Conservation (phyloP, 2,113 vertebrate genomes). For the Marcusenius ussheri region DNA sequence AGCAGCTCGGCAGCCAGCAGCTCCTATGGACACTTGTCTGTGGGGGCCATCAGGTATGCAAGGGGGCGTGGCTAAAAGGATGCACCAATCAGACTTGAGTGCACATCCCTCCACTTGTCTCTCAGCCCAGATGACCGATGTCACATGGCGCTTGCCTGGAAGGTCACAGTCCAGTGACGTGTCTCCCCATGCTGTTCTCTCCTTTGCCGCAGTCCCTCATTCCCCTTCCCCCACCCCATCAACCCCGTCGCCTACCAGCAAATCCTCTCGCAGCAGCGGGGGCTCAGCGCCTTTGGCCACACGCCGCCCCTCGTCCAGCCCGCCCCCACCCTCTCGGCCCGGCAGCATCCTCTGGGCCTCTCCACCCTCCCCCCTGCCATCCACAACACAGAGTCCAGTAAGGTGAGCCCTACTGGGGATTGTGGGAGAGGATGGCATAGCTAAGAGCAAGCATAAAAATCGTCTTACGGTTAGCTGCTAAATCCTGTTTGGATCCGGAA, state of each 20-base stretch:
- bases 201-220: slow-evolving; percentile 72
- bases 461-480: neutral
- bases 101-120: neutral
- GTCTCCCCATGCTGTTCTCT: slow-evolving; percentile 14
- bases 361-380: slow-evolving; percentile 55
- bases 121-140: neutral
- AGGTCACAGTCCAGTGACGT: neutral
- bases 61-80: neutral
- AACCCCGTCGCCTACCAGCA: slow-evolving; percentile 94
- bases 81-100: neutral
- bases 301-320: slow-evolving; percentile 83
- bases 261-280: slow-evolving; percentile 83
- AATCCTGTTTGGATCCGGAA: neutral
- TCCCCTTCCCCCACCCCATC: slow-evolving; percentile 89
- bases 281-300: slow-evolving; percentile 84
- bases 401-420: slow-evolving; percentile 59
- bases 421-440: neutral
- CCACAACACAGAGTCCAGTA: slow-evolving; percentile 65
- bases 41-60: slow-evolving; percentile 83
- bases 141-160: neutral
- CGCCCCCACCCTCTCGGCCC: slow-evolving; percentile 66
- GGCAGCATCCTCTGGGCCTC: slow-evolving; percentile 73
- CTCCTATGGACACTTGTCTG: slow-evolving; percentile 92
- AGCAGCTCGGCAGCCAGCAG: slow-evolving; percentile 94
- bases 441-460: neutral